phyloP scores from a whole-genome alignment of 1,140 invertebrate species.

The Ceratosolen solmsi region DNA sequence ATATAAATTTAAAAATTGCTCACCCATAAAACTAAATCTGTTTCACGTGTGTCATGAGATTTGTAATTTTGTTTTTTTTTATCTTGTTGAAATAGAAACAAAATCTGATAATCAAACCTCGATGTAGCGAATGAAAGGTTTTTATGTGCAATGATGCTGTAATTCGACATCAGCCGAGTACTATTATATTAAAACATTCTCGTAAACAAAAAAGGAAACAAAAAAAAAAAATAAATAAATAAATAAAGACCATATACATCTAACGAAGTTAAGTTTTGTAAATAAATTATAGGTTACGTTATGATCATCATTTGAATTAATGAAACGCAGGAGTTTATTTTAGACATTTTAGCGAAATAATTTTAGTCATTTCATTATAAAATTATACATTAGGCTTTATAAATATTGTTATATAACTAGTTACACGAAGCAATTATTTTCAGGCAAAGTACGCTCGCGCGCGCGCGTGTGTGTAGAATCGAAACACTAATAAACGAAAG shows the following conservation, averaged over 20 bases:
- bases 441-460: not conserved
- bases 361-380: not conserved
- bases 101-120: not conserved
- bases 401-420: not conserved
- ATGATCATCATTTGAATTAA: too few species aligned
- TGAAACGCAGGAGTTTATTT: too few species aligned
- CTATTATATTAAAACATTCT: not conserved
- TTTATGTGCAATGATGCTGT: not conserved
- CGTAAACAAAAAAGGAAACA: not conserved
- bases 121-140: not conserved
- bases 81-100: not conserved
- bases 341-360: too few species aligned
- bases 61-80: not conserved
- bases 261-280: not conserved
- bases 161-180: not conserved
- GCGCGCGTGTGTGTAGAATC: too few species aligned
- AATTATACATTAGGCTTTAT: not conserved
- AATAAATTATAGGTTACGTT: too few species aligned
- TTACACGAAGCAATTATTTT: not conserved
- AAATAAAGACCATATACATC: not conserved
- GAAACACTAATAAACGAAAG: too few species aligned
- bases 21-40: not conserved
- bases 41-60: not conserved
- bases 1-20: not conserved
- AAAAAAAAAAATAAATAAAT: too few species aligned